These are phyloP conservation scores for Anneissia japonica DNA, from an alignment of 35 echinoderm and acorn worm genomes.

Conservation along the genomic window DNA sequence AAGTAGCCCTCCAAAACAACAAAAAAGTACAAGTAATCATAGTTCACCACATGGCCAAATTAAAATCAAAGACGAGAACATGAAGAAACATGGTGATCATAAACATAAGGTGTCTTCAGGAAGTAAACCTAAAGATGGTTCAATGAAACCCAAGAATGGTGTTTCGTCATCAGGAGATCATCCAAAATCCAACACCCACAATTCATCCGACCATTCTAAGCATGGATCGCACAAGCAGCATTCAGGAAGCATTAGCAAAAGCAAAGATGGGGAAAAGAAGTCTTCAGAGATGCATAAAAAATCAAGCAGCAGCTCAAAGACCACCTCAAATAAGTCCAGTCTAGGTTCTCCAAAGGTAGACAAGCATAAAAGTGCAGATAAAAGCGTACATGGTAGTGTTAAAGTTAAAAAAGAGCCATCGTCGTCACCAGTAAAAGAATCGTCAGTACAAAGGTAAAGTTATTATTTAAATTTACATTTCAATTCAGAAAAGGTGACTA, in stretches of 20 bases:
- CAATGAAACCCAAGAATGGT: neutral
- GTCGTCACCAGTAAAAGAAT: no score
- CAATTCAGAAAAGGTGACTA: no score
- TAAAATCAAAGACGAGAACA: no score
- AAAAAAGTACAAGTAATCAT: no score
- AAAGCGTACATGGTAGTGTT: no score
- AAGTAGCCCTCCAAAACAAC: no score
- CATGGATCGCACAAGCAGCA: neutral
- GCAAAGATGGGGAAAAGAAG: neutral
- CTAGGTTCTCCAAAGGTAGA: neutral
- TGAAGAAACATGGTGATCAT: no score
- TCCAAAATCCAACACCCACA: neutral
- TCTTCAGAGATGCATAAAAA: neutral
- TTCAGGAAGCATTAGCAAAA: neutral
- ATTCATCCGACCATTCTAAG: neutral
- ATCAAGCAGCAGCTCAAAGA: neutral
- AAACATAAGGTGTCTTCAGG: neutral
- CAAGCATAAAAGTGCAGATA: neutral
- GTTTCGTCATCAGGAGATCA: neutral
- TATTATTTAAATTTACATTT: no score
- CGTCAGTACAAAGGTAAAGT: no score
- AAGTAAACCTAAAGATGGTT: neutral
- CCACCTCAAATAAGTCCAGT: neutral
- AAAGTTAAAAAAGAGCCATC: neutral
- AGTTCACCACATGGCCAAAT: no score